These are phyloP conservation scores for Leucopternis melanops DNA, from an alignment of 2,113 vertebrate species.

Conservation along the genomic window DNA sequence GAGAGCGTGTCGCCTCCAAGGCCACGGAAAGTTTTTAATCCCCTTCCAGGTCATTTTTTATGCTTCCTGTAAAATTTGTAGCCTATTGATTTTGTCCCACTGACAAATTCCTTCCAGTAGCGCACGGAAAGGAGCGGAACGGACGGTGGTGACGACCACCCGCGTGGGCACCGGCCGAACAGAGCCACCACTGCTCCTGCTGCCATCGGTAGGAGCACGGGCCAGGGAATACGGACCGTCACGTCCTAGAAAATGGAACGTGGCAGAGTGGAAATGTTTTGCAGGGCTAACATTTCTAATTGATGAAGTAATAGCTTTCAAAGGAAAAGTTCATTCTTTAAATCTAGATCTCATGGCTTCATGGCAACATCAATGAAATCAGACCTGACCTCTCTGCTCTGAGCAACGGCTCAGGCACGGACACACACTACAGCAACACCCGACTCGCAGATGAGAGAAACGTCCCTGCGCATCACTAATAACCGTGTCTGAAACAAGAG, in stretches of 20 bases:
- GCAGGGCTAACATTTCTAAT: neutral
- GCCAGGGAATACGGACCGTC: neutral
- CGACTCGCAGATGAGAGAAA: neutral
- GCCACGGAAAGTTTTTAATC: neutral
- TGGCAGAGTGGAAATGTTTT: neutral
- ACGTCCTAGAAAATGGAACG: neutral
- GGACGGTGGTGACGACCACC: neutral
- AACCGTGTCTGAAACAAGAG: neutral
- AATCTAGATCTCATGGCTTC: neutral
- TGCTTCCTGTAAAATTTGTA: neutral
- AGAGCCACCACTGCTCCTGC: neutral
- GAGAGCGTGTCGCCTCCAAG: neutral
- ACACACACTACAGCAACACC: neutral
- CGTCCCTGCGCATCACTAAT: rapidly evolving
- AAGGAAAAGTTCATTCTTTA: neutral
- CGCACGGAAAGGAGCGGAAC: neutral
- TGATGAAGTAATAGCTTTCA: neutral
- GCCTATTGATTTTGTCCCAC: neutral
- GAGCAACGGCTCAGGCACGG: neutral
- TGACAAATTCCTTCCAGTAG: neutral
- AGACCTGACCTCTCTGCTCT: neutral
- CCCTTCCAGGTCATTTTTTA: neutral
- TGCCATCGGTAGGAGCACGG: rapidly evolving
- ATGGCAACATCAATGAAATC: rapidly evolving
- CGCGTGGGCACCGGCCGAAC: rapidly evolving